Conservation (phyloP, 2,888 invertebrate genomes). For the Atrina japonica region DNA sequence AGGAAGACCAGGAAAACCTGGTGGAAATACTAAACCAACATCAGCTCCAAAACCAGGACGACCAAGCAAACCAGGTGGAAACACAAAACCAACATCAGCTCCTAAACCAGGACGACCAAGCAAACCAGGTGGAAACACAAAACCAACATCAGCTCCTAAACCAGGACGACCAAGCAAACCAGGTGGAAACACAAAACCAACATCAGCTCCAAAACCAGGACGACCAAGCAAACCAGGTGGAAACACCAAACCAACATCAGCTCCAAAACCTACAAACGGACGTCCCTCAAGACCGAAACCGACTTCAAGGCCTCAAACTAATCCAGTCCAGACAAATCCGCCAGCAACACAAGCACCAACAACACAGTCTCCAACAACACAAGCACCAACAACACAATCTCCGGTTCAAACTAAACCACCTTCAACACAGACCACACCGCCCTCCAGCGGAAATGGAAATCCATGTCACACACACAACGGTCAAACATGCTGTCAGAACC, state of each 20-base stretch:
- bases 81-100: constrained; percentile 24
- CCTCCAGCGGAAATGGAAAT: constrained; percentile 9
- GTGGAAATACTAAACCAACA: constrained; percentile 25
- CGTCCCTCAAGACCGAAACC: too few relatives aligned
- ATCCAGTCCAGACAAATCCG: too few relatives aligned
- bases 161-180: not conserved
- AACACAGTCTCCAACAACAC: not conserved
- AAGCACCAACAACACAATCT: not conserved
- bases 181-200: constrained; percentile 17
- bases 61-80: constrained; percentile 16
- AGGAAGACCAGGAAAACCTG: constrained; percentile 12
- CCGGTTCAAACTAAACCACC: not conserved
- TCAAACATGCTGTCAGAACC: constrained; percentile 46
- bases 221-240: not conserved
- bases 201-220: constrained; percentile 4
- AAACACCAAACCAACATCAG: not conserved
- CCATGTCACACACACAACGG: constrained; percentile 46
- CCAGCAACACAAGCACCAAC: not conserved
- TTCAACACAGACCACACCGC: not conserved
- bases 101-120: constrained; percentile 3
- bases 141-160: constrained; percentile 27
- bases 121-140: constrained; percentile 20
- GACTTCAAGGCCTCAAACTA: too few relatives aligned
- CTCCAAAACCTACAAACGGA: too few relatives aligned
- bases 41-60: constrained; percentile 7